phyloP scores from a whole-genome alignment of 2,113 vertebrate genomes.

The Hippoglossus stenolepis region DNA sequence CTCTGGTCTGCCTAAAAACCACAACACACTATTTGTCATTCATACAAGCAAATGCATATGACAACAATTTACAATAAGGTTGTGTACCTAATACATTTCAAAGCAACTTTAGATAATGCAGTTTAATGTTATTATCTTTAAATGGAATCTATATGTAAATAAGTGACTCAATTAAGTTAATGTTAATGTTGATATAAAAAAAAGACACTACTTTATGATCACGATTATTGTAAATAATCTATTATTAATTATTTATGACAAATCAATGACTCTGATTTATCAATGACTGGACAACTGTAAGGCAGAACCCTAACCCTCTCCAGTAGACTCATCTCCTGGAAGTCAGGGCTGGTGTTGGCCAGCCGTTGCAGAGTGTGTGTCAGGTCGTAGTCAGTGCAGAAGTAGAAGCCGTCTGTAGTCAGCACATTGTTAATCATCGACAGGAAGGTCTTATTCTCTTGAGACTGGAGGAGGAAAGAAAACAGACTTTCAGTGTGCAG shows the following conservation, averaged over 20 bases:
- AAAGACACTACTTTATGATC: no score
- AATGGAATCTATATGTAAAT: neutral
- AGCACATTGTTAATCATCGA: constrained; percentile 94
- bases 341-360: constrained; percentile 96
- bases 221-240: neutral
- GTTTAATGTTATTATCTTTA: no score
- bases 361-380: constrained; percentile 95
- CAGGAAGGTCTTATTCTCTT: constrained; percentile 96
- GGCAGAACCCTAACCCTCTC: constrained; percentile 88
- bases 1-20: constrained; percentile 81
- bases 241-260: neutral
- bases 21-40: neutral
- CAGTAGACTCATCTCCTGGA: constrained; percentile 97
- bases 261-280: neutral
- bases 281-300: neutral
- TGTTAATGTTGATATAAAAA: no score
- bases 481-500: neutral
- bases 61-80: neutral
- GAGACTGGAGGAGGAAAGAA: constrained; percentile 82
- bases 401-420: constrained; percentile 96
- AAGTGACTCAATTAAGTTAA: no score
- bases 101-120: no score
- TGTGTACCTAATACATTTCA: neutral
- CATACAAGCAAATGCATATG: neutral
- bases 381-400: constrained; percentile 94